These are phyloP conservation scores for Drosophila nebulosa DNA, from an alignment of 1,140 invertebrate genomes.

Conservation along the genomic window DNA sequence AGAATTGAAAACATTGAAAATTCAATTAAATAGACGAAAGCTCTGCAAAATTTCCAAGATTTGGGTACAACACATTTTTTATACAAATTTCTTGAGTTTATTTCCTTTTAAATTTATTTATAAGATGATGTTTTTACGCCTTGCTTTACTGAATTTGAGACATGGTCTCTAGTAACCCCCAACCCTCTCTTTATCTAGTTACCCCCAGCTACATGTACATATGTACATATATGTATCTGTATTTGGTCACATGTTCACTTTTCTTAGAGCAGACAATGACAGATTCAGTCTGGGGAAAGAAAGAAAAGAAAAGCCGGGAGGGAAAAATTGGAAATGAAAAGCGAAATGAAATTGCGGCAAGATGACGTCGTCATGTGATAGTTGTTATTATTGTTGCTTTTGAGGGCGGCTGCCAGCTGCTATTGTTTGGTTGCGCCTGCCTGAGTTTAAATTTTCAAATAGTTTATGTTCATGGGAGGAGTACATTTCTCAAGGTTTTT, in stretches of 20 bases:
- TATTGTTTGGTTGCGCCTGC: constrained; percentile 42
- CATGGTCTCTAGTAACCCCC: background rate
- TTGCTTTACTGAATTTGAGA: background rate
- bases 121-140: background rate
- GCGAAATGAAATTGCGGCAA: constrained; percentile 58
- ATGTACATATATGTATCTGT: too few relatives aligned
- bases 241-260: constrained; percentile 38
- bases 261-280: constrained; percentile 7
- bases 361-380: constrained; percentile 48
- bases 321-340: constrained; percentile 54
- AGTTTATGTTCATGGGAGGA: constrained; percentile 40
- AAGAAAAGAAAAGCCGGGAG: background rate
- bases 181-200: too few relatives aligned
- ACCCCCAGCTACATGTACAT: too few relatives aligned
- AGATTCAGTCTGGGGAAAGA: constrained; percentile 13
- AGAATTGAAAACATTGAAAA: too few relatives aligned
- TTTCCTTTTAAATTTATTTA: background rate
- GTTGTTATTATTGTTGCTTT: constrained; percentile 8
- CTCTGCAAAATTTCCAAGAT: too few relatives aligned
- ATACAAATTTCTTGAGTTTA: background rate
- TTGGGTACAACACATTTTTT: background rate
- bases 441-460: constrained; percentile 48
- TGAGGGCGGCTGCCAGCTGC: background rate
- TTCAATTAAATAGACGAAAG: too few relatives aligned
- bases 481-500: constrained; percentile 60